Conservation (phyloP, 2,888 invertebrate genomes). For the Drosophila tripunctata region DNA sequence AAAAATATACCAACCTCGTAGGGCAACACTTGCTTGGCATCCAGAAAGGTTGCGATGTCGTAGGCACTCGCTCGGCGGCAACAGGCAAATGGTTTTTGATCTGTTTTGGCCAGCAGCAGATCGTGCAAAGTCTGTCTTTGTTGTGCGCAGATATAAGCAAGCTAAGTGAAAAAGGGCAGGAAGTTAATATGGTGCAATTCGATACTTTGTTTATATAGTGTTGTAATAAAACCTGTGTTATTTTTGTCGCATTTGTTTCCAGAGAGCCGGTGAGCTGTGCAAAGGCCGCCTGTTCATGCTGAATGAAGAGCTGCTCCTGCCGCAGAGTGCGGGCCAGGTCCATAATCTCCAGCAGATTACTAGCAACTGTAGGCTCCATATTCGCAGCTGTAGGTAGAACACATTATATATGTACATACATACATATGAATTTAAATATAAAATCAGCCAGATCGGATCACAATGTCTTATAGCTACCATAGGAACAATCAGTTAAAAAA, state of each 20-base stretch:
- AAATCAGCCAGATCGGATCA: too few species aligned
- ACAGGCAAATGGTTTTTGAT: slow-evolving; percentile 90
- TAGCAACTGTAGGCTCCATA: slow-evolving; percentile 83
- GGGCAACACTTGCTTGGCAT: slow-evolving; percentile 92
- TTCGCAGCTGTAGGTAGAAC: too few species aligned
- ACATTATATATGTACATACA: not conserved
- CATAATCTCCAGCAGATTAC: slow-evolving; percentile 84
- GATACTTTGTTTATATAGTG: not conserved
- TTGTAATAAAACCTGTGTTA: slow-evolving; percentile 83
- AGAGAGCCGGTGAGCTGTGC: slow-evolving; percentile 91
- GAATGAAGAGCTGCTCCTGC: slow-evolving; percentile 93
- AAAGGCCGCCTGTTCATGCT: slow-evolving; percentile 92
- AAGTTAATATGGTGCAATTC: slow-evolving; percentile 32
- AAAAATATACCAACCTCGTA: slow-evolving; percentile 87
- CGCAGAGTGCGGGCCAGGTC: slow-evolving; percentile 84
- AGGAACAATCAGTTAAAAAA: too few species aligned
- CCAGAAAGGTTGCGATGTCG: slow-evolving; percentile 89
- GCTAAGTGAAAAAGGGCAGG: slow-evolving; percentile 84
- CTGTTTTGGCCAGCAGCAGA: slow-evolving; percentile 90
- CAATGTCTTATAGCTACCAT: too few species aligned
- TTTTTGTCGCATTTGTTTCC: slow-evolving; percentile 85
- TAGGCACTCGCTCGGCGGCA: slow-evolving; percentile 89
- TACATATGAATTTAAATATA: too few species aligned
- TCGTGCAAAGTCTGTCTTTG: slow-evolving; percentile 92
- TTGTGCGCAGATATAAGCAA: slow-evolving; percentile 94